Evolutionary conservation across 2,888 invertebrate species (phyloP), one percentile per base, ranked within the genome.

Genomic region (Agrypnus murinus): DNA sequence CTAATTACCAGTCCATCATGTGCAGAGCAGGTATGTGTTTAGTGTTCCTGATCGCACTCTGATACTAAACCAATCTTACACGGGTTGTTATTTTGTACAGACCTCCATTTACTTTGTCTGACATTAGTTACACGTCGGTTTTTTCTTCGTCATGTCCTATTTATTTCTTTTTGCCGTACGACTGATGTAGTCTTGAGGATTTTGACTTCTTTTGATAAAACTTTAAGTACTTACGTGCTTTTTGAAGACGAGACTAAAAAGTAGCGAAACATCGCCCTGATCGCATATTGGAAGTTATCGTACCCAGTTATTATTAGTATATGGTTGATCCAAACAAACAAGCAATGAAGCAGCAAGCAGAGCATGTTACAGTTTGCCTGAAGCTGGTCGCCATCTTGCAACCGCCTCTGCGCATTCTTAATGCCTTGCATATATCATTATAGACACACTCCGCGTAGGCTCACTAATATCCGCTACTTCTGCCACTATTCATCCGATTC

Each of bases 371-470:
- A 60, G 73, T 69, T 74, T 69, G 76, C 77, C 74, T 63, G 69
- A 60, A 74, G 76, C 73, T 34, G 66, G 66, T 71, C 76, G 82
- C 83, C 83, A 83, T 82, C 80, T 81, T 80, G 78, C 81, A 77
- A 81, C 83, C 83, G 82, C 82, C 83, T 82, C 82, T 82, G 81
- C 81, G 80, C 81, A 81, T 82, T 81, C 81, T 82, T 81, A 82
- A 79, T 79, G 75, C 75, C 77, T 74, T 73, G 74, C 78, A 80
- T 86, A 83, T 83, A 87, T 88, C 86, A 88, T 82, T 82, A 88
- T 82, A 82, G 87, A 87, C 74, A 87, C 87, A 82, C 81, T 82
- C 77, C 80, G 83, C 80, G 82, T 82, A 81, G 82, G 83, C 78
- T 78, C 79, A 80, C 80, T 82, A 83, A 81, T 81, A 81, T 82